Base-by-base conservation (phyloP, 2,888 invertebrate species). In the Notodonta ziczac region DNA sequence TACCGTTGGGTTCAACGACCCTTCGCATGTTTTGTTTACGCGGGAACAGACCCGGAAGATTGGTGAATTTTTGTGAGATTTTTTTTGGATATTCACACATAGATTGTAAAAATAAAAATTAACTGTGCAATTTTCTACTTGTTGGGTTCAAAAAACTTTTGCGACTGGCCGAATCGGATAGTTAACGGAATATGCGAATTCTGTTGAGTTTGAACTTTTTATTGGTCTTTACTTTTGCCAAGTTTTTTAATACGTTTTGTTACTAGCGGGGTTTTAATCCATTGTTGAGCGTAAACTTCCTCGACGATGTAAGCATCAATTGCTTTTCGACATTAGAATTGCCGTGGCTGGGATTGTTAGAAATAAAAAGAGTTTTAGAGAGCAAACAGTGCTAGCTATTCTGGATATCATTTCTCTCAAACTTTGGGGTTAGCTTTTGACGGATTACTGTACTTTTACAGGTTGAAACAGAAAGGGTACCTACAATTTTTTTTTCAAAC, bases 1-100 rank as follows among this genome's bases (percentile, higher is more conserved):
- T 93, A 91, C 93, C 93, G 93, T 92, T 93, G 91, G 88, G 93
- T 85, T 91, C 88, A 86, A 83, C 77, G 89, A 85, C 87, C 91
- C 62, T 60, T 65, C 67, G 65, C 65, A 74, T 77, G 84, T 85
- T 89, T 88, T 89, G 90, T 91, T 93, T 91, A 90, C 89, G 87
- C 89, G 88, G 84, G 83, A 88, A 88, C 61, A 73, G 67, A 76
- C 76, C 73, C 79, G 71, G 73, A 80, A 77, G 80, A 73, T 78
- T 81, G 65, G 74, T 77, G 67, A 74, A 78, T 78, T 81, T 81
- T 74, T 77, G 77, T 80, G 77, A 70, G 77, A 80, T 78, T 80
- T 80, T 78, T 76, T 57, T 80, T 78, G 75, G 57, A 64, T 70
- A 75, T 83, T 84, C 79, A 81, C 80, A 80, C 79, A 59, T 61